A percentile compares a stretch with the other conserved stretches of the same genome.
These are phyloP conservation scores for Eubasilissa splendida DNA, from an alignment of 2,888 invertebrate genomes.

Conservation along the genomic window DNA sequence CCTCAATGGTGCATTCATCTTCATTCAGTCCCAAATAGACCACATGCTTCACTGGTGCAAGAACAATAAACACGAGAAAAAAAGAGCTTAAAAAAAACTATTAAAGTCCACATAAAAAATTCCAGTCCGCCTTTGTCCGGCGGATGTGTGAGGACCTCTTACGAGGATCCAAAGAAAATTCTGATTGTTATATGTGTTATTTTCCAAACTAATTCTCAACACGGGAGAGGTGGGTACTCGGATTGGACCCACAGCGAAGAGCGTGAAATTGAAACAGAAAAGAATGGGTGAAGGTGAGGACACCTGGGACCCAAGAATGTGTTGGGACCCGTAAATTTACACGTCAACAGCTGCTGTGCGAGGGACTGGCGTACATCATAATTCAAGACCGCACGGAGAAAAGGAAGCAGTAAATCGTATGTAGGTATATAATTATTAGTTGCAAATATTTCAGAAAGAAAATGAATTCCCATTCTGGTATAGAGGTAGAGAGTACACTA, in stretches of 20 bases:
- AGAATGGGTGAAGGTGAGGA: constrained; percentile 50
- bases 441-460: no score
- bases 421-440: no score
- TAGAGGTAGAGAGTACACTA: no score
- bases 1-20: background rate
- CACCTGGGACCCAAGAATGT: constrained; percentile 53
- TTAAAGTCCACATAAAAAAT: constrained; percentile 40
- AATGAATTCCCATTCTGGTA: no score
- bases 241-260: constrained; percentile 57
- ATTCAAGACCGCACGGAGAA: constrained; percentile 19
- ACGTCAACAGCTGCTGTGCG: constrained; percentile 56
- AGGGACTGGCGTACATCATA: constrained; percentile 9
- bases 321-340: constrained; percentile 55
- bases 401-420: constrained; percentile 26
- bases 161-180: constrained; percentile 28
- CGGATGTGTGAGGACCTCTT: constrained; percentile 43
- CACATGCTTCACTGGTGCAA: constrained; percentile 25
- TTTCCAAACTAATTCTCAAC: constrained; percentile 52
- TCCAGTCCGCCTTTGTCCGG: constrained; percentile 36
- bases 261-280: constrained; percentile 57
- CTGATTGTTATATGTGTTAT: constrained; percentile 49
- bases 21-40: constrained; percentile 15
- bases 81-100: constrained; percentile 4
- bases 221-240: constrained; percentile 28
- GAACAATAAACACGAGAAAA: constrained; percentile 39